Percentiles rank a stretch among this genome's conserved stretches.
Conservation (phyloP, 2,888 invertebrate genomes). For the Ecliptopera silaceata region DNA sequence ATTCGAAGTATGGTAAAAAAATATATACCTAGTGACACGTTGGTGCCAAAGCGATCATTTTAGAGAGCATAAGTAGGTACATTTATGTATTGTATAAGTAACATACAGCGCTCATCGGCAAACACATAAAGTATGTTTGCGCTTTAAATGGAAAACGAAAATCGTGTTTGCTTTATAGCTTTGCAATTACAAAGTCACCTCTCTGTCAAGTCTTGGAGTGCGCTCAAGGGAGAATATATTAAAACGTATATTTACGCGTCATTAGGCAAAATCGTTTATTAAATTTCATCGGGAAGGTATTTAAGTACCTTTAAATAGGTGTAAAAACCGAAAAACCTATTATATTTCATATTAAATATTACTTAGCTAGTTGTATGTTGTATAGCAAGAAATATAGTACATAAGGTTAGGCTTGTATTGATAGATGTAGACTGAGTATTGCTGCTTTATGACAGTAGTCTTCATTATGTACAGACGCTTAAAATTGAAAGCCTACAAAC, state of each 20-base stretch:
- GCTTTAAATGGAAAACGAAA: slow-evolving; percentile 59
- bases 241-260: not conserved
- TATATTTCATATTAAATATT: too few species aligned
- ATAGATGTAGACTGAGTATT: not conserved
- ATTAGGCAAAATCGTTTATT: not conserved
- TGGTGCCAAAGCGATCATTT: slow-evolving; percentile 7
- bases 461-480: slow-evolving; percentile 20
- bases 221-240: slow-evolving; percentile 2
- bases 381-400: not conserved
- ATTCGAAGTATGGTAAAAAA: too few species aligned
- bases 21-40: not conserved
- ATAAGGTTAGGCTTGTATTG: not conserved
- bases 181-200: slow-evolving; percentile 54
- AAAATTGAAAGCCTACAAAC: slow-evolving; percentile 31
- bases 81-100: not conserved
- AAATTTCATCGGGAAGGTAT: too few species aligned
- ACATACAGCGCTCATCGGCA: slow-evolving; percentile 49
- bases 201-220: slow-evolving; percentile 33
- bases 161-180: slow-evolving; percentile 63
- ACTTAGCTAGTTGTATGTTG: too few species aligned
- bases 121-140: slow-evolving; percentile 54
- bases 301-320: too few species aligned
- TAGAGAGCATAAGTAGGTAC: not conserved
- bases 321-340: too few species aligned
- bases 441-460: not conserved